Conservation (phyloP, 2,797 vertebrate genomes). For the Eospalax fontanierii region DNA sequence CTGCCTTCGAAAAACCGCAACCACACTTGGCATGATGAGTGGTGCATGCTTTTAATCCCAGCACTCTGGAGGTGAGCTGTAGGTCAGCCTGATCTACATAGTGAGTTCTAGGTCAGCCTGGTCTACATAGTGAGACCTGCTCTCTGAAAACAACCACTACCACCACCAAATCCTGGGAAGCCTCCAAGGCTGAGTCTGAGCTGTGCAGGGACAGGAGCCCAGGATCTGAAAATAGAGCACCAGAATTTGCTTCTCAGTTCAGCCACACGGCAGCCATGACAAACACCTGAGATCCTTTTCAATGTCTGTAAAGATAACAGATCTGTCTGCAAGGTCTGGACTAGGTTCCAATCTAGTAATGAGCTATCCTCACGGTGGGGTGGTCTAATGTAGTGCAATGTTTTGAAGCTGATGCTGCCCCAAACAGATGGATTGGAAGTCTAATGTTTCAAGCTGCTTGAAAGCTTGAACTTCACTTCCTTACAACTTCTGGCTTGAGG, state of each 20-base stretch:
- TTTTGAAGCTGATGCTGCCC: not conserved
- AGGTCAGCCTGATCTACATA: too few species aligned
- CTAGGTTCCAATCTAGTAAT: not conserved
- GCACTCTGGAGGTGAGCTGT: too few species aligned
- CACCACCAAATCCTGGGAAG: too few species aligned
- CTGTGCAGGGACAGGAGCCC: not conserved
- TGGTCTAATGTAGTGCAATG: not conserved
- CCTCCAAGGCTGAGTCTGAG: not conserved
- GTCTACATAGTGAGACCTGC: too few species aligned
- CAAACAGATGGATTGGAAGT: not conserved
- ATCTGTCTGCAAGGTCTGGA: not conserved
- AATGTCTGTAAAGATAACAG: not conserved
- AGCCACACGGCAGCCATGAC: not conserved
- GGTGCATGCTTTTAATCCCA: too few species aligned
- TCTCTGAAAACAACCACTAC: too few species aligned
- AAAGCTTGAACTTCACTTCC: constrained; percentile 33
- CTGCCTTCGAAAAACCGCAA: not conserved
- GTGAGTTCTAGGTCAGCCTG: too few species aligned
- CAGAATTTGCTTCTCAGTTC: not conserved
- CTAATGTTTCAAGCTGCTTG: not conserved
- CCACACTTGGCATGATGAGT: not conserved
- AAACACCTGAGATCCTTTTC: not conserved
- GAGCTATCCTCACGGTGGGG: not conserved
- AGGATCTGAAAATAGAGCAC: not conserved
- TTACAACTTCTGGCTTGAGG: constrained; percentile 57